Conservation (phyloP, 2,888 invertebrate species). For the Harpalus rubripes region DNA sequence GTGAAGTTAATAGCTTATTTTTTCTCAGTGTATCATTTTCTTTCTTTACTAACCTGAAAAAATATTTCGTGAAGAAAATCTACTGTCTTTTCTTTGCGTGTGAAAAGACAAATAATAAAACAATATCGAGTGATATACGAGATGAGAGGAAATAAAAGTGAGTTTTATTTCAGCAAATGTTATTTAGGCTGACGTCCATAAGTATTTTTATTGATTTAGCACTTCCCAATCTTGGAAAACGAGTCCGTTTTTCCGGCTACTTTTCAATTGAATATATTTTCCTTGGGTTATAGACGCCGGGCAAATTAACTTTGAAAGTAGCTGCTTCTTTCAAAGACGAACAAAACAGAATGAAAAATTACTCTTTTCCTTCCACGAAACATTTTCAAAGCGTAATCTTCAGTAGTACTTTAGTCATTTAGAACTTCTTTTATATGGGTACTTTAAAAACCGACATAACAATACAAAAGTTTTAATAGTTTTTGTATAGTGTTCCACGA, state of each 20-base stretch:
- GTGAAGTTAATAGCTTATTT: too few species aligned
- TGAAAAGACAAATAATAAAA: neutral
- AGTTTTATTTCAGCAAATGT: conserved; percentile 8
- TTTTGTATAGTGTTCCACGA: conserved; percentile 54
- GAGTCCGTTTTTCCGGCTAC: conserved; percentile 50
- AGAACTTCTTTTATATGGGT: conserved; percentile 63
- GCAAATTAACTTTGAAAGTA: conserved; percentile 63
- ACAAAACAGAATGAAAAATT: conserved; percentile 64
- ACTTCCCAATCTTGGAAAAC: conserved; percentile 46
- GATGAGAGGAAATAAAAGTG: conserved; percentile 3
- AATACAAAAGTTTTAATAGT: conserved; percentile 62
- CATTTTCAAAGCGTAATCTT: conserved; percentile 63
- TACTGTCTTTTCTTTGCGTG: too few species aligned
- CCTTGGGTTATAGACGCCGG: conserved; percentile 54
- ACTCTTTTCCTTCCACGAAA: conserved; percentile 58
- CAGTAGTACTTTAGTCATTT: conserved; percentile 61
- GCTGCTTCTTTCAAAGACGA: conserved; percentile 57
- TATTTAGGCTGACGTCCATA: conserved; percentile 37
- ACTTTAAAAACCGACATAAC: conserved; percentile 58
- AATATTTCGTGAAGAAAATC: too few species aligned
- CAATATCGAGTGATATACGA: neutral
- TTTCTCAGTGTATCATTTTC: too few species aligned
- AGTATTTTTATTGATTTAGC: conserved; percentile 52
- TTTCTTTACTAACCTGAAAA: too few species aligned
- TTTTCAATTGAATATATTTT: conserved; percentile 52